Evolutionary conservation across 2,888 invertebrate species (phyloP).

Genomic region (Listrodromus nycthemerus): DNA sequence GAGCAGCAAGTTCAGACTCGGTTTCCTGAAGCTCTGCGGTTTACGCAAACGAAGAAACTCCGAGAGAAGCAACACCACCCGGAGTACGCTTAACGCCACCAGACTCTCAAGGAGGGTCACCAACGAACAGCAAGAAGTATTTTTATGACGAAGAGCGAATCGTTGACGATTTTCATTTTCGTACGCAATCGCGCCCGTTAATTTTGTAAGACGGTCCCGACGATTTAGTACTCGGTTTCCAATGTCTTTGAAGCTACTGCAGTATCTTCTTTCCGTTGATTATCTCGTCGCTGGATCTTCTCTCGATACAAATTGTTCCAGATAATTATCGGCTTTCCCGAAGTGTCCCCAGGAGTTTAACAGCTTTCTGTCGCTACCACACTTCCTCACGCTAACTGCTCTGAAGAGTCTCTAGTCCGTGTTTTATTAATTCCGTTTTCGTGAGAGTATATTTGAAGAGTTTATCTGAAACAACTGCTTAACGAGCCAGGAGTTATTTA

Average conservation of each 20-base stretch:
- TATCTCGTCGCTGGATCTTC: constrained; percentile 25
- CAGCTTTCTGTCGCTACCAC: constrained; percentile 21
- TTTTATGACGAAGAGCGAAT: constrained; percentile 72
- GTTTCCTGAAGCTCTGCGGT: constrained; percentile 90
- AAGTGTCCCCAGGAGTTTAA: constrained; percentile 26
- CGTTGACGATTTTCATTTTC: not conserved
- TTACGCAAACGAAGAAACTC: constrained; percentile 85
- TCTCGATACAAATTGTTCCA: constrained; percentile 20
- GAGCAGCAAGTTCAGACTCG: constrained; percentile 95
- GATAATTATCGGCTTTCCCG: constrained; percentile 4
- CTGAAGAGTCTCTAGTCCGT: constrained; percentile 50
- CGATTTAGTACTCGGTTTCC: not conserved
- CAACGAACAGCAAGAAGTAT: constrained; percentile 79
- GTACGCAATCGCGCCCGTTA: not conserved
- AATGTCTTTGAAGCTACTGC: constrained; percentile 27
- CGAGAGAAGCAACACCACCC: constrained; percentile 84
- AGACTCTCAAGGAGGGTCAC: constrained; percentile 74
- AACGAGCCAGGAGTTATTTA: constrained; percentile 27
- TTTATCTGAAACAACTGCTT: constrained; percentile 29
- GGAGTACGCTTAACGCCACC: constrained; percentile 84
- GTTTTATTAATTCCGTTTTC: constrained; percentile 48
- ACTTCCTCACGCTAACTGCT: not conserved
- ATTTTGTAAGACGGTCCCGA: not conserved
- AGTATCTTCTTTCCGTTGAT: not conserved
- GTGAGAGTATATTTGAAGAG: constrained; percentile 16